phyloP scores from a whole-genome alignment of 2,797 vertebrate genomes.

The Rhinichthys osculus region DNA sequence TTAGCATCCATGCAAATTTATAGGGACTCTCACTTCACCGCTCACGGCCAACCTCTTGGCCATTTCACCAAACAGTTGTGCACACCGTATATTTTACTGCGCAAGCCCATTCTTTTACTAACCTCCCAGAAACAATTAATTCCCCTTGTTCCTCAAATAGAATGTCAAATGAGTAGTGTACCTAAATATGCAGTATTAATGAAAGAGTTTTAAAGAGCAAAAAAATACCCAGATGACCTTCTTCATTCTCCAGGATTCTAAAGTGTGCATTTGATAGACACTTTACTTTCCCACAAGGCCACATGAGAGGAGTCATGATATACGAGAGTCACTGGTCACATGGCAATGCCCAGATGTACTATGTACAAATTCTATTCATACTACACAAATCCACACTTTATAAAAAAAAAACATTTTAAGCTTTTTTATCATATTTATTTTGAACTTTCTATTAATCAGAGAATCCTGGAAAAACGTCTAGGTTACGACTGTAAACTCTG shows the following conservation, averaged over 20 bases:
- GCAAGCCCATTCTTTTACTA: neutral
- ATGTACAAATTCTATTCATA: neutral
- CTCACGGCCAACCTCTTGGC: neutral
- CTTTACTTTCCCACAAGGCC: neutral
- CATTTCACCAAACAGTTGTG: neutral
- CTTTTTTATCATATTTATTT: neutral
- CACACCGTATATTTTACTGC: neutral
- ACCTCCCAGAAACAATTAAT: neutral
- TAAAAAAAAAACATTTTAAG: neutral
- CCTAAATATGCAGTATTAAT: neutral
- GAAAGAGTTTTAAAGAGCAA: no score
- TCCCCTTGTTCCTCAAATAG: neutral
- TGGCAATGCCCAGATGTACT: neutral
- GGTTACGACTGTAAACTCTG: no score
- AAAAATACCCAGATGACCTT: neutral
- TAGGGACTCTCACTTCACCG: constrained; percentile 16
- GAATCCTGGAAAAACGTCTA: no score
- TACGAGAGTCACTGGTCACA: neutral
- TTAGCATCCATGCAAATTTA: constrained; percentile 59
- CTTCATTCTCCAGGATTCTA: neutral
- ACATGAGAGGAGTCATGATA: neutral
- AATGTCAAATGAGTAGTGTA: neutral
- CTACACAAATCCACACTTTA: neutral
- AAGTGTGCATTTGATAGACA: neutral
- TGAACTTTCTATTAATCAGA: neutral